Evolutionary conservation across 1,140 invertebrate genomes (phyloP), one percentile per base, ranked within the genome.

Genomic region (Drosophila jambulina): DNA sequence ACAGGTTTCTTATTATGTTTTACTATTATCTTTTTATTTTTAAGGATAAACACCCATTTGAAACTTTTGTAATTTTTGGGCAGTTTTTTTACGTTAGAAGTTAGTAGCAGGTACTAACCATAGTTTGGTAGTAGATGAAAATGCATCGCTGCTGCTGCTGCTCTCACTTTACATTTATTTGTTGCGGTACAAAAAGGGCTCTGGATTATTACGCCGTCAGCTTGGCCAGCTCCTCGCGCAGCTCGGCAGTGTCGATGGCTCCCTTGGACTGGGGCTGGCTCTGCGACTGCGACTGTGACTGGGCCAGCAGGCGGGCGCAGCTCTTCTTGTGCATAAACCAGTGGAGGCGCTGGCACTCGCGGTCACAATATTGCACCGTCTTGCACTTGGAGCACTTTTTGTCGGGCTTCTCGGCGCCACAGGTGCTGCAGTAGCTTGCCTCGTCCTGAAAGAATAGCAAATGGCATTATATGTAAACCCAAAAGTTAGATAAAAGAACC

Each of bases 381-480:
- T 98, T 98, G 93, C 98, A 99, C 91, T 97, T 97, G n/a, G 97
- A 96, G 93, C 99, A 99, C 93, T 98, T 98, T 91, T 98, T 99
- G 10, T 95, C 94, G 9, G 97, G 97, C 79, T 97, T 96, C 63
- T 97, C 96, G 85, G 98, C 96, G 1, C 97, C 96, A 93, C 99
- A 99, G 1, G 98, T 97, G 32, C 95, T 95, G 93, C 99, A 99
- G 58, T 95, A 95, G 32, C 95, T 94, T 10, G 94, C 93, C 45
- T 96, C 95, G 88, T 97, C 97, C 42, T 93, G 78, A 4, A 67
- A 62, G 4, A 23, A 1, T 29, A 29, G 29, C 48, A 21, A 4
- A n/a, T n/a, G 17, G 4, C 7, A 21, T 27, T 19, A 4, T 27
- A 12, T 10, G 9, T 0, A 12, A 0, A n/a, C 21, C 10, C 4